Conservation (phyloP, 2,888 invertebrate species). For the Polylopha cassiicola region DNA sequence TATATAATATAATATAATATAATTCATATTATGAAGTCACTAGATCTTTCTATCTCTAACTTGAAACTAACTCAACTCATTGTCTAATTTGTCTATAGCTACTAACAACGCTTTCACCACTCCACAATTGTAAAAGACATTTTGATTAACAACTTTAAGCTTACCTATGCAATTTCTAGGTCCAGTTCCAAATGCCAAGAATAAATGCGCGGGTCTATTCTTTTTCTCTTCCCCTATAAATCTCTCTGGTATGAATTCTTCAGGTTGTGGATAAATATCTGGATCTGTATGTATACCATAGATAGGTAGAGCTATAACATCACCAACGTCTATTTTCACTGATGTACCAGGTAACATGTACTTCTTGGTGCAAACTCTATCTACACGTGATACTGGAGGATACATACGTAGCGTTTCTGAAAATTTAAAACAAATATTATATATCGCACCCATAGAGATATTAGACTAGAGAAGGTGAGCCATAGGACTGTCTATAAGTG, state of each 20-base stretch:
- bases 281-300: slow-evolving; percentile 75
- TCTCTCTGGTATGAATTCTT: slow-evolving; percentile 71
- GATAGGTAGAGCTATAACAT: slow-evolving; percentile 61
- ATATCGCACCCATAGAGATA: too few relatives aligned
- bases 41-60: too few relatives aligned
- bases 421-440: slow-evolving; percentile 18
- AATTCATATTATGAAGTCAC: too few relatives aligned
- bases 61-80: too few relatives aligned
- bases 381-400: slow-evolving; percentile 73
- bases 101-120: too few relatives aligned
- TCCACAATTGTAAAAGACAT: neutral
- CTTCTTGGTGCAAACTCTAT: slow-evolving; percentile 72
- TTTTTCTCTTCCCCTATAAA: slow-evolving; percentile 73
- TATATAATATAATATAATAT: neutral
- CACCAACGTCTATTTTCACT: slow-evolving; percentile 62
- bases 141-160: slow-evolving; percentile 12
- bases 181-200: slow-evolving; percentile 74
- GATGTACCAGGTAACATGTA: slow-evolving; percentile 70
- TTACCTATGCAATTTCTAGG: slow-evolving; percentile 74
- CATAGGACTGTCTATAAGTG: too few relatives aligned
- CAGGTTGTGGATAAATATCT: slow-evolving; percentile 73
- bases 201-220: slow-evolving; percentile 66
- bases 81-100: too few relatives aligned
- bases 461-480: too few relatives aligned
- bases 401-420: slow-evolving; percentile 78